Percentiles rank a stretch among this genome's conserved stretches.
phyloP scores from a whole-genome alignment of 2,113 vertebrate genomes.

The Hipposideros armiger region DNA sequence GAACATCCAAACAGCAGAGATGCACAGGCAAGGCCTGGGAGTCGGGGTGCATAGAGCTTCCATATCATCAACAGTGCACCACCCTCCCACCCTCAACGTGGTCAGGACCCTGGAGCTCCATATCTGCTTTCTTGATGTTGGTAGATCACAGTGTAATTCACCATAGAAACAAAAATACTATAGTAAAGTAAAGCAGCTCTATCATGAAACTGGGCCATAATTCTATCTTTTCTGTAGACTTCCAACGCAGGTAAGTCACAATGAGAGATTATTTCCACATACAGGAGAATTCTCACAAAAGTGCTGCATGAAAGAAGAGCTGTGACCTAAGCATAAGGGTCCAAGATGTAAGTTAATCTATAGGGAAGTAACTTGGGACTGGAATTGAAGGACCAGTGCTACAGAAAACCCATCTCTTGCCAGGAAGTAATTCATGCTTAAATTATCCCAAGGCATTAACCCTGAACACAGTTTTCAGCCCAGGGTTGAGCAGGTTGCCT shows the following conservation, averaged over 20 bases:
- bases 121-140: background rate
- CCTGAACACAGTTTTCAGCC: background rate
- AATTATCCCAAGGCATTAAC: background rate
- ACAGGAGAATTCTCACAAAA: background rate
- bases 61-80: no score
- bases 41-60: background rate
- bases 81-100: background rate
- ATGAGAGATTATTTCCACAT: background rate
- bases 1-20: no score
- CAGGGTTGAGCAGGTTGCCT: background rate
- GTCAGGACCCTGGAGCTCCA: background rate
- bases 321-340: no score
- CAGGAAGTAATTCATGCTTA: background rate
- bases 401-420: background rate
- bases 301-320: background rate
- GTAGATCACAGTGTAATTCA: background rate
- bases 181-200: constrained; percentile 5
- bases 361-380: background rate
- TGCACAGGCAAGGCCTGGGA: background rate
- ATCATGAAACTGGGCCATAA: background rate
- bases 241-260: background rate
- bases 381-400: background rate
- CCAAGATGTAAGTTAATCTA: background rate
- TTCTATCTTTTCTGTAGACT: background rate
- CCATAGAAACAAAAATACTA: background rate